Evolutionary conservation across 2,113 vertebrate genomes (phyloP).

Genomic region (Capricornis sumatraensis): DNA sequence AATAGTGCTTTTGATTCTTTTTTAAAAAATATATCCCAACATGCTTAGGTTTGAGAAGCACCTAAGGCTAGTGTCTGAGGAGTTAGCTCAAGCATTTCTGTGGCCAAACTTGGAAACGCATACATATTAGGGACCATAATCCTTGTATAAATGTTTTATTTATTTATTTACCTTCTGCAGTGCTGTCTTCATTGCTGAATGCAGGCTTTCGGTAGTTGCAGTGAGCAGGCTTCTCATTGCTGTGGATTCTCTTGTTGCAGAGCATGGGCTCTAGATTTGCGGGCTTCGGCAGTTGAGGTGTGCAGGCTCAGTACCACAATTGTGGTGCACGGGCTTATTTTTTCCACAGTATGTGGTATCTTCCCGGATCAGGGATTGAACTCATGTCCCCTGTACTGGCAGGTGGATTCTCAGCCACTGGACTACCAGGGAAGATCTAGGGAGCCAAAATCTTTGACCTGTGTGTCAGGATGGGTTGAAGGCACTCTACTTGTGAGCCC

Average conservation of each 20-base stretch:
- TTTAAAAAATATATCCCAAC: background rate
- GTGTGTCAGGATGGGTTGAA: background rate
- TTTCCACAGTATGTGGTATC: background rate
- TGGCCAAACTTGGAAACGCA: background rate
- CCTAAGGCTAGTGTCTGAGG: background rate
- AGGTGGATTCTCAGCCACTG: background rate
- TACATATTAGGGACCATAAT: background rate
- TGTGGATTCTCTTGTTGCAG: background rate
- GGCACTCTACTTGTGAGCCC: background rate
- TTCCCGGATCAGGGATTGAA: background rate
- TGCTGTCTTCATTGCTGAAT: background rate
- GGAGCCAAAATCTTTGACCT: background rate
- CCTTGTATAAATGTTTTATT: background rate
- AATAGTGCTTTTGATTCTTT: background rate
- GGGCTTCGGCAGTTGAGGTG: background rate
- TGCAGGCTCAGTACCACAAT: background rate
- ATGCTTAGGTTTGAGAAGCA: background rate
- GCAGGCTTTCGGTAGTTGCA: background rate
- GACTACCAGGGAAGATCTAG: background rate
- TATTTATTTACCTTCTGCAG: background rate
- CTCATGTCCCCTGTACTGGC: background rate
- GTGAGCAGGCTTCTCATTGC: background rate
- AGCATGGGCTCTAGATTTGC: background rate
- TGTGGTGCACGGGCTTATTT: background rate
- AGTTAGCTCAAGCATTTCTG: background rate